These are phyloP conservation scores for Ellobius talpinus DNA, from an alignment of 2,113 vertebrate genomes.

Conservation along the genomic window DNA sequence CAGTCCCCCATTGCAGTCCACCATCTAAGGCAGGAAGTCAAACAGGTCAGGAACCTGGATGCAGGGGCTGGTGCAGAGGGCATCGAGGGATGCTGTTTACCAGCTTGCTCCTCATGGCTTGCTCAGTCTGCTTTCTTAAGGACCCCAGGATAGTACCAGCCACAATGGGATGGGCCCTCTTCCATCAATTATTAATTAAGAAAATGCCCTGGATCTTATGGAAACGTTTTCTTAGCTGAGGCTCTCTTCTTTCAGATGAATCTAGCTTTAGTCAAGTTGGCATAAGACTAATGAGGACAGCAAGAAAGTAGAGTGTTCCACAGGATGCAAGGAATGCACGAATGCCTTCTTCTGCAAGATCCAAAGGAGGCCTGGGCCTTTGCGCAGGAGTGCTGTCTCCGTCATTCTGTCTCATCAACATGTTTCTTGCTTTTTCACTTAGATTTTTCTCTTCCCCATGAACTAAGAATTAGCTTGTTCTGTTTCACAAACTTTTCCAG, in stretches of 20 bases:
- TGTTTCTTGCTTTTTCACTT: neutral
- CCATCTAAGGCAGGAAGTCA: neutral
- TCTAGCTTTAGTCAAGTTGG: neutral
- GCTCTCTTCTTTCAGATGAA: neutral
- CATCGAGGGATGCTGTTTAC: neutral
- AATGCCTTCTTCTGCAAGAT: neutral
- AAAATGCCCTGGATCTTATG: neutral
- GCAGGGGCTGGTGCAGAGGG: neutral
- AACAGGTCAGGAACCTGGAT: neutral
- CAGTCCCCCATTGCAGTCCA: neutral
- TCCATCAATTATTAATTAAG: neutral
- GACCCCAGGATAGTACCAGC: neutral
- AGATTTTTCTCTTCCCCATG: neutral
- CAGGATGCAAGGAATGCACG: neutral
- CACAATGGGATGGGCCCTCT: neutral
- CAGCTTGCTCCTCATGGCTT: neutral
- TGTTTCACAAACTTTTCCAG: neutral
- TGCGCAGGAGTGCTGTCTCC: too few species aligned
- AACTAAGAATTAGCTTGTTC: neutral
- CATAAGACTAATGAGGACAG: neutral
- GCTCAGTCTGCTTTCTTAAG: neutral
- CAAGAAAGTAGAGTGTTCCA: neutral
- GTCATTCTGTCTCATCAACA: neutral
- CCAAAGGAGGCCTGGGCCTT: neutral
- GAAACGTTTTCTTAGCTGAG: neutral